Conservation (phyloP, 1,140 invertebrate genomes). For the Trachymyrmex cornetzi region DNA sequence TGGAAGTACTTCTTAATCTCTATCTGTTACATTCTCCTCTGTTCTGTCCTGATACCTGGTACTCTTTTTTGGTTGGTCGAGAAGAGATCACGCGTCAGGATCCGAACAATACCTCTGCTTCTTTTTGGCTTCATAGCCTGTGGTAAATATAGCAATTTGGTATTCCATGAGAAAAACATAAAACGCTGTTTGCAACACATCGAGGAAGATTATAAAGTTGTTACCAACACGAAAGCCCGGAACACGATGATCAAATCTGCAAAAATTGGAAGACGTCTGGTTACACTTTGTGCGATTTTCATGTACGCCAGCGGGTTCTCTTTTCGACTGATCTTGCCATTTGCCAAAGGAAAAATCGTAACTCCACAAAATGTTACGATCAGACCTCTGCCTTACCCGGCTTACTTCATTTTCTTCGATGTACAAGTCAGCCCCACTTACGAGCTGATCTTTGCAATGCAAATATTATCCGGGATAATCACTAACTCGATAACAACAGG, state of each 20-base stretch:
- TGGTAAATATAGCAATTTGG: constrained; percentile 72
- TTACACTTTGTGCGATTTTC: constrained; percentile 70
- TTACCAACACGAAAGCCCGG: constrained; percentile 25
- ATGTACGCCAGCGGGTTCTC: constrained; percentile 79
- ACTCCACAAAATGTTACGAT: constrained; percentile 58
- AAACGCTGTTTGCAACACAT: constrained; percentile 74
- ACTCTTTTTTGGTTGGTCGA: neutral
- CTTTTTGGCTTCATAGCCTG: constrained; percentile 75
- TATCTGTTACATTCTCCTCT: too few relatives aligned
- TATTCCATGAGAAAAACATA: constrained; percentile 69
- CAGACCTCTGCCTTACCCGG: constrained; percentile 69
- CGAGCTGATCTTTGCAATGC: constrained; percentile 69
- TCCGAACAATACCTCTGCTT: constrained; percentile 70
- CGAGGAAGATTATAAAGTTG: constrained; percentile 73
- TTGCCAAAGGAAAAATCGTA: constrained; percentile 42
- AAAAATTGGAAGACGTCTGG: constrained; percentile 69
- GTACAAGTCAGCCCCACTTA: constrained; percentile 68
- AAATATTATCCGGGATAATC: constrained; percentile 69
- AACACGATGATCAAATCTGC: constrained; percentile 72
- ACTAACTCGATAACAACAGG: constrained; percentile 71
- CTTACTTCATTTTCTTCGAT: constrained; percentile 65
- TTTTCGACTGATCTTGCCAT: constrained; percentile 75
- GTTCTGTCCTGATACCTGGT: constrained; percentile 15
- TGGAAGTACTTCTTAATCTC: too few relatives aligned
- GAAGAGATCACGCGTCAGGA: constrained; percentile 33